Evolutionary conservation across 2,113 vertebrate species (phyloP).

Genomic region (Leptocoma aspasia): DNA sequence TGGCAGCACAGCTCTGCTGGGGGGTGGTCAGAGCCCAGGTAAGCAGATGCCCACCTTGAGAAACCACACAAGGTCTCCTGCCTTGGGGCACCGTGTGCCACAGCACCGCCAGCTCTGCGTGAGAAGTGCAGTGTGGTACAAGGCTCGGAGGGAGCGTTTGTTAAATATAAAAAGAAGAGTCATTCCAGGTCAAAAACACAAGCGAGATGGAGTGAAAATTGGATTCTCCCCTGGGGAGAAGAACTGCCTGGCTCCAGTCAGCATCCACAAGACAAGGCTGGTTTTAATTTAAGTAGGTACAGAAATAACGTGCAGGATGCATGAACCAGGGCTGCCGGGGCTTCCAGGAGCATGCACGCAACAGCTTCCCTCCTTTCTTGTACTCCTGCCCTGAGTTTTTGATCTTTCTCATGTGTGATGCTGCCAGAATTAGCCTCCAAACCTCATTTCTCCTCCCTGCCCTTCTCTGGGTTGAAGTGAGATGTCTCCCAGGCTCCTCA

Average conservation of each 20-base stretch:
- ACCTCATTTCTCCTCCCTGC: slow-evolving; percentile 9
- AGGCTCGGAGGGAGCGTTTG: not conserved
- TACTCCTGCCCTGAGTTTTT: slow-evolving; percentile 28
- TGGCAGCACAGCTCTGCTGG: rapidly evolving
- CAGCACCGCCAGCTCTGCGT: not conserved
- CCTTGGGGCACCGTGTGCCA: not conserved
- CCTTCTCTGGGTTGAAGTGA: not conserved
- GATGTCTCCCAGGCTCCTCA: not conserved
- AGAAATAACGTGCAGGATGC: slow-evolving; percentile 51
- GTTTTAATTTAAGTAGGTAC: slow-evolving; percentile 55
- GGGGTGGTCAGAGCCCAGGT: not conserved
- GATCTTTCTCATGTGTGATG: not conserved
- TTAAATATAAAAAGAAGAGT: slow-evolving; percentile 32
- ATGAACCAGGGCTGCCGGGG: not conserved
- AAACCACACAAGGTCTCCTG: not conserved
- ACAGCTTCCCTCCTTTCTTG: slow-evolving; percentile 40
- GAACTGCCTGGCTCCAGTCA: slow-evolving; percentile 50
- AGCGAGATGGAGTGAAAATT: slow-evolving; percentile 35
- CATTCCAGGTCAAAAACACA: slow-evolving; percentile 55
- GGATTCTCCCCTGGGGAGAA: slow-evolving; percentile 50
- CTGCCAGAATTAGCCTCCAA: slow-evolving; percentile 49
- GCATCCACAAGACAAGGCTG: slow-evolving; percentile 37
- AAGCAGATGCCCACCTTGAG: not conserved
- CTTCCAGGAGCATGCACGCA: slow-evolving; percentile 47
- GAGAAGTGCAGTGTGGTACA: not conserved